phyloP scores from a whole-genome alignment of 2,797 vertebrate species.

The Cryptoprocta ferox region DNA sequence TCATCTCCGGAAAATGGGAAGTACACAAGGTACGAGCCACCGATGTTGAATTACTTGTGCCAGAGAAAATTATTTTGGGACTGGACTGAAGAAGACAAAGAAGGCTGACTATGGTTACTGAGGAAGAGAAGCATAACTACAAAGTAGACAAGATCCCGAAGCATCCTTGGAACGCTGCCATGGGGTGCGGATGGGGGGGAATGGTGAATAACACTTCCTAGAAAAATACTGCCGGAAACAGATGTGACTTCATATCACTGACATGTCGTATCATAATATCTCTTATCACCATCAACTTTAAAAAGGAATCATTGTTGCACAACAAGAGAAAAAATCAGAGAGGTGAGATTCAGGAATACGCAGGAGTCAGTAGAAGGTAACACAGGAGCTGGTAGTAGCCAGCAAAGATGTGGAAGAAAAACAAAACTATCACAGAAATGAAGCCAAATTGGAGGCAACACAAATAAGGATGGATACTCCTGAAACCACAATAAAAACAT shows the following conservation, averaged over 20 bases:
- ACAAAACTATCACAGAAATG: neutral
- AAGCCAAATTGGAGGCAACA: neutral
- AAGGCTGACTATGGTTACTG: neutral
- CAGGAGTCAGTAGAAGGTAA: neutral
- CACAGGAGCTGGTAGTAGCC: neutral
- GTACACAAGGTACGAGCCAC: neutral
- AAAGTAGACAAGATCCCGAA: slow-evolving; percentile 3
- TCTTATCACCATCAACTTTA: neutral
- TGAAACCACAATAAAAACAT: neutral
- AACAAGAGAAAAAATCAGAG: slow-evolving; percentile 1
- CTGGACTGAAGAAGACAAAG: neutral
- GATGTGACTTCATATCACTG: neutral
- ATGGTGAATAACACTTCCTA: neutral
- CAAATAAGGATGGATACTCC: neutral
- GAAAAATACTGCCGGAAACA: slow-evolving; percentile 1
- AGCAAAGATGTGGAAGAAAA: neutral
- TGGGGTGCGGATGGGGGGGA: rapidly evolving
- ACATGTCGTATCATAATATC: neutral
- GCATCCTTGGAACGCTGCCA: neutral
- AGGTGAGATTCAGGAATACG: neutral
- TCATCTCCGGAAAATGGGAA: slow-evolving; percentile 14
- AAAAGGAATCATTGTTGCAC: neutral
- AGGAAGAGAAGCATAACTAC: neutral
- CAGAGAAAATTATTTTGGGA: neutral
- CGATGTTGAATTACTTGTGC: slow-evolving; percentile 1